Evolutionary conservation across 2,888 invertebrate genomes (phyloP), one percentile per base, ranked within the genome.

Genomic region (Folsomia candida): DNA sequence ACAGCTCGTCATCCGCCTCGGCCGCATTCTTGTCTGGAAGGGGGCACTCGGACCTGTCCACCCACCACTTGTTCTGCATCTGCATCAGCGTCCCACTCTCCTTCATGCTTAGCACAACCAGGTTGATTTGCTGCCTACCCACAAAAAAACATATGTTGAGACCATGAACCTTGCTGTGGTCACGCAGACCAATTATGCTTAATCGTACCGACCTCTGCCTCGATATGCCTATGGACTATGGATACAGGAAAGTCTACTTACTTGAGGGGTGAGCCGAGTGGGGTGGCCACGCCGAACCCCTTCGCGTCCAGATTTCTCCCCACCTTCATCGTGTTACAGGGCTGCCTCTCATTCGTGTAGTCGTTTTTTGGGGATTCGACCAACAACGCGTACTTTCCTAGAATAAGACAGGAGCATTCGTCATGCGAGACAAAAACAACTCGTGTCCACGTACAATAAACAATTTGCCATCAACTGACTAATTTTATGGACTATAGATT

Each of bases 61-160:
- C 92, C 96, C 93, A 98, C 98, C 98, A 98, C 85, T 93, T 94
- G 82, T 94, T 93, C 82, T 92, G 90, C 79, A 99, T 85, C 82
- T 91, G 93, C 72, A 92, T 90, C 79, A 99, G 85, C 82, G 94
- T 94, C 1, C 97, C 98, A 76, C 91, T 91, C 83, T 97, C 95
- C 83, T 92, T 92, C 78, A 97, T 85, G 70, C 91, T 89, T 71
- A 97, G 86, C 62, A 99, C 92, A 1, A 94, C 97, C 81, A 97
- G 85, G 85, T 97, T 98, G 71, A 98, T 90, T 76, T 90, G 90
- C 82, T 94, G 93, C 83, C 98, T 98, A 86, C 14, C 14, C n/a
- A n/a, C n/a, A n/a, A n/a, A n/a, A n/a, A n/a, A n/a, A n/a, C n/a
- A n/a, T n/a, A n/a, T n/a, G n/a, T n/a, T n/a, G n/a, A n/a, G n/a